phyloP scores from a whole-genome alignment of 2,797 vertebrate species.

The Salarias fasciatus region DNA sequence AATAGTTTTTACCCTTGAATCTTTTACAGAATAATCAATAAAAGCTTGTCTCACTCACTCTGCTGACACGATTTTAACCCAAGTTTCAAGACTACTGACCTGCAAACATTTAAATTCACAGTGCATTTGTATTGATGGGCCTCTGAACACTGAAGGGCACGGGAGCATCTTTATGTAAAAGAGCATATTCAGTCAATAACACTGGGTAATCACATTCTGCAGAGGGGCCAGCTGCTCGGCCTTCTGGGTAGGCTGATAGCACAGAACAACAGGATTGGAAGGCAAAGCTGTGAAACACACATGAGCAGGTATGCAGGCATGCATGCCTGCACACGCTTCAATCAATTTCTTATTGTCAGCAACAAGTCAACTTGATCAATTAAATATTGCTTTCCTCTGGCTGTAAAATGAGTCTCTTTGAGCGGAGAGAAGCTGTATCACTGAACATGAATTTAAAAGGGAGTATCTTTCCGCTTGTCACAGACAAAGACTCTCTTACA shows the following conservation, averaged over 20 bases:
- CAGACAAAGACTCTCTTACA: too few species aligned
- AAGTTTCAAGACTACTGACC: conserved; percentile 29
- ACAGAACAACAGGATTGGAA: conserved; percentile 6
- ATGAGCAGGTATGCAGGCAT: too few species aligned
- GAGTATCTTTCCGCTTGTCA: neutral
- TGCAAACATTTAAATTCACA: conserved; percentile 44
- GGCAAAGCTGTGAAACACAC: neutral
- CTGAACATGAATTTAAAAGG: neutral
- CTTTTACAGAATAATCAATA: conserved; percentile 43
- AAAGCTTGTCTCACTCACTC: conserved; percentile 35
- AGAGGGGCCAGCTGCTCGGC: conserved; percentile 17
- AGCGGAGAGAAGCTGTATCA: neutral
- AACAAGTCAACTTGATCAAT: neutral
- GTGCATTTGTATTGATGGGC: conserved; percentile 18
- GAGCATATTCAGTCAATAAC: conserved; percentile 53
- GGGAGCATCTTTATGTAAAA: conserved; percentile 45
- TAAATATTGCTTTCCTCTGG: neutral
- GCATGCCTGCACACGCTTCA: neutral
- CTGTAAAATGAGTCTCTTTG: neutral
- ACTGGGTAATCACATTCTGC: conserved; percentile 46
- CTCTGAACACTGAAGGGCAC: conserved; percentile 38
- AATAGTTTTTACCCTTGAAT: conserved; percentile 12
- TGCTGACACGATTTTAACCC: conserved; percentile 38
- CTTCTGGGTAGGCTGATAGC: conserved; percentile 18
- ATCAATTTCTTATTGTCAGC: conserved; percentile 6